phyloP scores from a whole-genome alignment of 2,888 invertebrate genomes.

The Taphrorychus bicolor region DNA sequence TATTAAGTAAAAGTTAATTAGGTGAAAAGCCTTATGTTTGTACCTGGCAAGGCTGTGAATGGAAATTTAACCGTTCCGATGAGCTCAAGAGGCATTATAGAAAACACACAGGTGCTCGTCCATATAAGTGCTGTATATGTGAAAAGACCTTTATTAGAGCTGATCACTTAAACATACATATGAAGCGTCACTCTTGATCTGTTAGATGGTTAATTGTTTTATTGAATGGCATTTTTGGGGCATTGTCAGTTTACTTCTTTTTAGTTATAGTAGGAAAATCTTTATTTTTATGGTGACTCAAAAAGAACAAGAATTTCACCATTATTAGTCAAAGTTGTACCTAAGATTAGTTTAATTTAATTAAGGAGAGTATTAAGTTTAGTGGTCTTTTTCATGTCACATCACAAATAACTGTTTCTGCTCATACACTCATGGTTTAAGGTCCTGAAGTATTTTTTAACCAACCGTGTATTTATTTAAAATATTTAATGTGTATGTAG shows the following conservation, averaged over 20 bases:
- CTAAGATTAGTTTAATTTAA: no score
- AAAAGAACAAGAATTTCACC: no score
- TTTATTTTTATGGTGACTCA: conserved; percentile 16
- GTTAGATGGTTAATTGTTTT: conserved; percentile 11
- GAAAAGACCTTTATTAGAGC: conserved; percentile 92
- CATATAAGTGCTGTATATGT: conserved; percentile 76
- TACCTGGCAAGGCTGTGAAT: conserved; percentile 96
- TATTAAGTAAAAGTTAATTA: conserved; percentile 54
- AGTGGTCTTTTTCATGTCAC: no score
- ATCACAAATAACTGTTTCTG: no score
- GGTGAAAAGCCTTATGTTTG: conserved; percentile 97
- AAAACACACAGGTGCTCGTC: conserved; percentile 79
- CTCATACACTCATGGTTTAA: no score
- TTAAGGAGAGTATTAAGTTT: no score
- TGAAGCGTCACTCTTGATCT: conserved; percentile 77
- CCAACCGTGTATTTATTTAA: no score
- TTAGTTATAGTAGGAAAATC: conserved; percentile 4
- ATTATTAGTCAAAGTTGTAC: no score
- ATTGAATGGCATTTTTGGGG: conserved; percentile 24
- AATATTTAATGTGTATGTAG: background rate
- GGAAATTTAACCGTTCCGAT: conserved; percentile 94
- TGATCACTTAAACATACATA: conserved; percentile 93
- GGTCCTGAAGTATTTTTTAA: no score
- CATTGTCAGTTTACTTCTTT: conserved; percentile 24
- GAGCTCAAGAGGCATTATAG: conserved; percentile 94